Evolutionary conservation across 2,797 vertebrate genomes (phyloP).

Genomic region (Fringilla coelebs): DNA sequence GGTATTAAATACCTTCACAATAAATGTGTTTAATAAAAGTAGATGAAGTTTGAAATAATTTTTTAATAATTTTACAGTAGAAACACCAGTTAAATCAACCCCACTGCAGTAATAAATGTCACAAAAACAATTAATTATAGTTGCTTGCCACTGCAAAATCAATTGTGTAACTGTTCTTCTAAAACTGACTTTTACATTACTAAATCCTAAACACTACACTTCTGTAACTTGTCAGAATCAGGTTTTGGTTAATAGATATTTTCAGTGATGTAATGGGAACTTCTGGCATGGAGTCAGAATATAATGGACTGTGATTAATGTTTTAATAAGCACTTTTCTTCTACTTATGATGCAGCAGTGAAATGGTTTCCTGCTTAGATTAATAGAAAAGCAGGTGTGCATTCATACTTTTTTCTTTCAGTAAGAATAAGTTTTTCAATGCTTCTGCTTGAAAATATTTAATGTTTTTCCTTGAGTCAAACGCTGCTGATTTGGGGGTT

Average conservation of each 20-base stretch:
- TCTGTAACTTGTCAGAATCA: constrained; percentile 82
- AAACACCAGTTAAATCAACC: constrained; percentile 80
- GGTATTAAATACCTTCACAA: constrained; percentile 68
- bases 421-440: constrained; percentile 39
- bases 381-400: constrained; percentile 79
- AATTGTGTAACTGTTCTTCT: constrained; percentile 77
- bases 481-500: neutral
- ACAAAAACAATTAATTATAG: constrained; percentile 72
- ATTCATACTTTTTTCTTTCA: neutral
- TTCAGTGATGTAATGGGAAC: constrained; percentile 82
- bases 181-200: constrained; percentile 75
- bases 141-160: constrained; percentile 77
- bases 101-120: constrained; percentile 76
- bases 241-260: constrained; percentile 81
- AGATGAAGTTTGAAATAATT: constrained; percentile 78
- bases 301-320: constrained; percentile 84
- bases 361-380: constrained; percentile 76
- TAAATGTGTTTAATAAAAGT: constrained; percentile 79
- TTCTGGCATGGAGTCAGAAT: constrained; percentile 78
- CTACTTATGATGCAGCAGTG: constrained; percentile 74
- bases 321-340: constrained; percentile 82
- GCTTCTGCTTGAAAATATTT: constrained; percentile 32
- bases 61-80: constrained; percentile 78
- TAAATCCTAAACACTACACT: constrained; percentile 73
- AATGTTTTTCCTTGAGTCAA: constrained; percentile 25